phyloP scores from a whole-genome alignment of 2,113 vertebrate species.

The Columba janthina region DNA sequence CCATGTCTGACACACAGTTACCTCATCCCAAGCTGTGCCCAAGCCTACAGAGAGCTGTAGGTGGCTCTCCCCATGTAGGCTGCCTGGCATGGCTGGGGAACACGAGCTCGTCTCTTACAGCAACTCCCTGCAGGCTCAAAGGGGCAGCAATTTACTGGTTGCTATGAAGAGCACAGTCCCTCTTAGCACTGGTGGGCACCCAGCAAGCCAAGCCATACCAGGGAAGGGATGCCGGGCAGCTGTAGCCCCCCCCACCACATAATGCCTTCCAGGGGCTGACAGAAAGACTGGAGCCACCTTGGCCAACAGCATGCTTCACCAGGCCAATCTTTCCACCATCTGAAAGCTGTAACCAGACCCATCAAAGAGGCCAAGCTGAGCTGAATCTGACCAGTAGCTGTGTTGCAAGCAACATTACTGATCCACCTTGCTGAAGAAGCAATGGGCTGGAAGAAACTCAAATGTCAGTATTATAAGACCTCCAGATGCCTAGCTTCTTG shows the following conservation, averaged over 20 bases:
- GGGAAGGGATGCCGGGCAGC: not conserved
- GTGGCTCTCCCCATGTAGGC: not conserved
- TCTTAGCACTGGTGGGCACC: not conserved
- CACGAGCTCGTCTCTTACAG: accelerated
- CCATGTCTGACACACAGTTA: not conserved
- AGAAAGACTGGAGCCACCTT: not conserved
- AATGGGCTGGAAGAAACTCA: not conserved
- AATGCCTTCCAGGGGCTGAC: not conserved
- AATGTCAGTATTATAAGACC: not conserved
- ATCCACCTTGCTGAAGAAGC: not conserved
- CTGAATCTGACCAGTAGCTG: not conserved
- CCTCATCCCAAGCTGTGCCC: not conserved
- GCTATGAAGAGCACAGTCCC: not conserved
- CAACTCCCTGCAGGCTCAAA: not conserved
- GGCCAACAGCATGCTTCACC: not conserved
- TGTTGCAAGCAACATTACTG: not conserved
- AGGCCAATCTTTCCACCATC: not conserved
- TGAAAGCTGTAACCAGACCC: not conserved
- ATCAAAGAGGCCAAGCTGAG: not conserved
- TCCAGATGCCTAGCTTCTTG: not conserved
- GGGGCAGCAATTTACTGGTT: not conserved
- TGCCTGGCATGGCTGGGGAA: accelerated
- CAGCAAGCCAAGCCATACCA: not conserved
- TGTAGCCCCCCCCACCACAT: not conserved
- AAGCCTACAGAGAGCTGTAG: not conserved